Evolutionary conservation across 1,140 invertebrate genomes (phyloP), one percentile per base, ranked within the genome.

Genomic region (Hyphantria cunea): DNA sequence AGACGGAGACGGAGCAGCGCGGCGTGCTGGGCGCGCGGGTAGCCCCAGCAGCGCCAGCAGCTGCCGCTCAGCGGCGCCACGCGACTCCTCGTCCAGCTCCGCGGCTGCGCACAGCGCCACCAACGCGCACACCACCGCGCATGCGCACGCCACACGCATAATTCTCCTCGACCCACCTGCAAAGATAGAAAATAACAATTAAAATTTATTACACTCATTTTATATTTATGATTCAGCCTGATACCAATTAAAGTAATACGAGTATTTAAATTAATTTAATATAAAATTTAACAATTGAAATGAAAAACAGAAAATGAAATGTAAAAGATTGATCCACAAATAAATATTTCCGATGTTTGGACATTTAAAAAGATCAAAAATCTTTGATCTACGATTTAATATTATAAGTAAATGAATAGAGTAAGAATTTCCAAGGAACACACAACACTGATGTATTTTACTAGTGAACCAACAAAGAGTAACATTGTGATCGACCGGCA

Each of bases 41-140:
- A 97, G 92, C 41, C 96, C 96, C 75, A 97, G 93, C 78, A 96
- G 84, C 68, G 94, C 92, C 63, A 97, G 92, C 39, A 98, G 91
- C 70, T 89, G 84, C 62, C 70, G 66, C 78, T 89, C 86, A 70
- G 86, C 84, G 59, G 82, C 86, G 69, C 76, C 81, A 71, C 78
- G 84, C 72, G 77, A 77, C 65, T 56, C 73, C 68, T 78, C 78
- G 77, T 86, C 82, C 72, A 79, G 76, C 66, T 70, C 72, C 66
- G 74, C 68, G 64, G 71, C 75, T 68, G 80, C 80, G 77, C 84
- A 85, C 71, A 87, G 70, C 82, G 85, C 86, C 77, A 86, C 80
- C 85, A 89, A 76, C 79, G 84, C 86, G 82, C 85, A 88, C 80
- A 90, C 84, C 84, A 90, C 82, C 77, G 85, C 87, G 84, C 87